Percentiles rank a stretch among this genome's conserved stretches.
phyloP scores from a whole-genome alignment of 1,140 invertebrate species.

The Microplitis mediator region DNA sequence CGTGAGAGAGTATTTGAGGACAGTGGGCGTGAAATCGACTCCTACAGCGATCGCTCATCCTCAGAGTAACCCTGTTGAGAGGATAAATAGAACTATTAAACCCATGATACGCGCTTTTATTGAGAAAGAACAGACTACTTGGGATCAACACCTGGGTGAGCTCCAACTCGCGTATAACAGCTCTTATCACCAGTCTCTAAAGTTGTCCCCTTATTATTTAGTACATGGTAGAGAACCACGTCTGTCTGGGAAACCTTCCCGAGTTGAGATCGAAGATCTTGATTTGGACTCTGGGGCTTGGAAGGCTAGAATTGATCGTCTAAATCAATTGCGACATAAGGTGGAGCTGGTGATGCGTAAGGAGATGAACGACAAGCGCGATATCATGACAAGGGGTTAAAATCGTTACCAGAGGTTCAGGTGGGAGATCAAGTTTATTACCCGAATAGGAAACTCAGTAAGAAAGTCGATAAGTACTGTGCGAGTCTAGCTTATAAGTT shows the following conservation, averaged over 20 bases:
- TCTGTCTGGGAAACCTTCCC: too few relatives aligned
- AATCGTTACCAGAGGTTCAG: background rate
- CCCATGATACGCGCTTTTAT: background rate
- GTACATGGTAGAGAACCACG: background rate
- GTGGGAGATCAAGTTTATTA: background rate
- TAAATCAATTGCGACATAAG: too few relatives aligned
- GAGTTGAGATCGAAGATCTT: too few relatives aligned
- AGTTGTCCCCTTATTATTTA: background rate
- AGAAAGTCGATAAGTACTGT: background rate
- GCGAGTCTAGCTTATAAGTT: background rate
- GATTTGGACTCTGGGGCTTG: too few relatives aligned
- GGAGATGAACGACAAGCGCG: too few relatives aligned
- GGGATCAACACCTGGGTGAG: background rate
- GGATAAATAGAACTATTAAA: background rate
- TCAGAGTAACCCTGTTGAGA: background rate
- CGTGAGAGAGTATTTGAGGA: background rate
- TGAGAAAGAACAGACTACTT: background rate
- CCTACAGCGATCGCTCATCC: background rate
- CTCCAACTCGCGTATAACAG: too few relatives aligned
- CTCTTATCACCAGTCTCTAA: too few relatives aligned
- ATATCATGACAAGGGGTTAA: too few relatives aligned
- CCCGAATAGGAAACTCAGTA: too few relatives aligned
- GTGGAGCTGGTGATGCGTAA: too few relatives aligned
- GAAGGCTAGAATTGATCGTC: too few relatives aligned
- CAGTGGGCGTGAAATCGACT: too few relatives aligned